A percentile compares a stretch with the other conserved stretches of the same genome.
These are phyloP conservation scores for Lucinisca nassula DNA, from an alignment of 2,888 invertebrate species.

Conservation along the genomic window DNA sequence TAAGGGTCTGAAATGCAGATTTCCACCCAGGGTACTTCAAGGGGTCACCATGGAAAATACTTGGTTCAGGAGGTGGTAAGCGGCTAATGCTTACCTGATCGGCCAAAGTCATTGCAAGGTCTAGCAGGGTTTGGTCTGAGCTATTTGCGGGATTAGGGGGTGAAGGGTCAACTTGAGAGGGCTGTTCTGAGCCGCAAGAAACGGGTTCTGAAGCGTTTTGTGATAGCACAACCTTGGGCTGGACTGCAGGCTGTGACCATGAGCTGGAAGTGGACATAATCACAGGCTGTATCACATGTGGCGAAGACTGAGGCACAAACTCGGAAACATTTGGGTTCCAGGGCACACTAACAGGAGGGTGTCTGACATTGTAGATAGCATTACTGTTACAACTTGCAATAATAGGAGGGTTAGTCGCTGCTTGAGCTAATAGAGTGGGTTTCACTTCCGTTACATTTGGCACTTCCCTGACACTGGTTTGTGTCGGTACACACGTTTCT, in stretches of 20 bases:
- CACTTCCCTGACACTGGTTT: not conserved
- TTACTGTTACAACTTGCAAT: not conserved
- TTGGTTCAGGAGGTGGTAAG: slow-evolving; percentile 57
- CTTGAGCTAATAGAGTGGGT: not conserved
- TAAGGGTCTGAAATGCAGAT: slow-evolving; percentile 28
- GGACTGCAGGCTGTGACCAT: too few relatives aligned
- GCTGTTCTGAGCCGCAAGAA: not conserved
- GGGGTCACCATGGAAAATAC: slow-evolving; percentile 48
- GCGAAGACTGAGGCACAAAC: not conserved
- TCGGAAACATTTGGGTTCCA: not conserved
- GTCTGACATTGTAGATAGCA: not conserved
- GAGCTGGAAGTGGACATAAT: too few relatives aligned
- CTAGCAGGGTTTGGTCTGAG: not conserved
- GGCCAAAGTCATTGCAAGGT: slow-evolving; percentile 17
- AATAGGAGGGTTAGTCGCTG: not conserved
- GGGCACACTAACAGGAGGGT: not conserved
- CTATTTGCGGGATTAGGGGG: not conserved
- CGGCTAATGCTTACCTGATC: slow-evolving; percentile 46
- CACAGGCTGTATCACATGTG: not conserved
- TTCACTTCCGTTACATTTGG: not conserved
- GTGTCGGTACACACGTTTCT: not conserved
- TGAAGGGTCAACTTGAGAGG: not conserved
- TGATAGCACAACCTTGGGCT: too few relatives aligned
- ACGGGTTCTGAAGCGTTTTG: not conserved
- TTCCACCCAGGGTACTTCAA: slow-evolving; percentile 29